A percentile compares a stretch with the other conserved stretches of the same genome.
These are phyloP conservation scores for Aporrectodea caliginosa DNA, from an alignment of 1,140 invertebrate genomes.

Conservation along the genomic window DNA sequence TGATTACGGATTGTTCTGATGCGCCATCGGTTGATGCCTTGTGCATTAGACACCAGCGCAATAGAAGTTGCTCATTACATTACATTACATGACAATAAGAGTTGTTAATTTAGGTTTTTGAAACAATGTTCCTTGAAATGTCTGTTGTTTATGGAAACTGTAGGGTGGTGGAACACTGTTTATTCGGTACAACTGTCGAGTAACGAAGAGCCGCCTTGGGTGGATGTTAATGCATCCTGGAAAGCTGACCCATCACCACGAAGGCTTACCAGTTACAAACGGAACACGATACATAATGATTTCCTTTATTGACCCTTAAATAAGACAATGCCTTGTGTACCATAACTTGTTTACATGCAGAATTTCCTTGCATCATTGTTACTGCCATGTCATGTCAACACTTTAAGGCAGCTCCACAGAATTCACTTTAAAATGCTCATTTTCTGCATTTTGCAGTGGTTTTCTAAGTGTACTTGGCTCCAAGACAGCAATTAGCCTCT, in stretches of 20 bases:
- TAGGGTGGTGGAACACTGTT: constrained; percentile 94
- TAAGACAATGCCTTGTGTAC: neutral
- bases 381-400: neutral
- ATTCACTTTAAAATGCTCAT: neutral
- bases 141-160: too few species aligned
- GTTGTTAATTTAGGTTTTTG: too few species aligned
- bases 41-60: too few species aligned
- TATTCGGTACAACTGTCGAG: constrained; percentile 93
- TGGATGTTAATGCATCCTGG: constrained; percentile 98
- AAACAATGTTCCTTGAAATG: too few species aligned
- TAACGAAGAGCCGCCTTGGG: constrained; percentile 60
- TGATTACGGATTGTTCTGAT: too few species aligned
- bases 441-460: neutral
- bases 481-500: neutral
- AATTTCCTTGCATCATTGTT: neutral
- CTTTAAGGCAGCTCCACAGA: too few species aligned
- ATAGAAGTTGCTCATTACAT: too few species aligned
- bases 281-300: constrained; percentile 88
- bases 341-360: neutral
- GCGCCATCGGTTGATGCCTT: too few species aligned
- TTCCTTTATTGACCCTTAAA: constrained; percentile 91
- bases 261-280: constrained; percentile 79
- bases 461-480: neutral
- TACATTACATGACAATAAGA: too few species aligned
- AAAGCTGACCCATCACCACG: constrained; percentile 91